Conservation (phyloP, 2,888 invertebrate genomes). For the Calameuta filiformis region DNA sequence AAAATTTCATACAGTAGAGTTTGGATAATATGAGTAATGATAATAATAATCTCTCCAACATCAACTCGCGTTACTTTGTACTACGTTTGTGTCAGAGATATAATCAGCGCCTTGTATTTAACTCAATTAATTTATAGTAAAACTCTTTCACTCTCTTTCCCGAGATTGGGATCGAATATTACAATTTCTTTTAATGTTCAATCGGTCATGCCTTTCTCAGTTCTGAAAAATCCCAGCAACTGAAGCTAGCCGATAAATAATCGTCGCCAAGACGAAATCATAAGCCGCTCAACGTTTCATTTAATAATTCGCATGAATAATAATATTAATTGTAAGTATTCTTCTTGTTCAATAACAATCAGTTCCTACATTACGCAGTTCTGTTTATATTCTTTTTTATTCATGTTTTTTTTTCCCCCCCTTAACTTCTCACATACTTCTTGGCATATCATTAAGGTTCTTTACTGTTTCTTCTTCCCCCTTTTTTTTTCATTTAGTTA, state of each 20-base stretch:
- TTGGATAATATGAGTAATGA: too few relatives aligned
- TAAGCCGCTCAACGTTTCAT: conserved; percentile 32
- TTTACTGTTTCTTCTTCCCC: conserved; percentile 7
- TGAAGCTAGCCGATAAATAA: conserved; percentile 30
- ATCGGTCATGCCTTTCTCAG: conserved; percentile 8
- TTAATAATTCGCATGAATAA: conserved; percentile 32
- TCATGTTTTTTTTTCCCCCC: conserved; percentile 21
- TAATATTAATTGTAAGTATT: conserved; percentile 37
- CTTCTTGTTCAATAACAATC: conserved; percentile 33
- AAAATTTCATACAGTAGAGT: too few relatives aligned
- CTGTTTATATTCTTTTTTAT: conserved; percentile 11
- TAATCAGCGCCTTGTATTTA: not conserved
- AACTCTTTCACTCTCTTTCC: not conserved
- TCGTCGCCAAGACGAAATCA: conserved; percentile 34
- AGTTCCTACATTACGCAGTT: conserved; percentile 34
- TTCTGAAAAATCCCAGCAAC: conserved; percentile 33
- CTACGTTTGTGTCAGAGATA: not conserved
- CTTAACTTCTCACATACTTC: conserved; percentile 18
- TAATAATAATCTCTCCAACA: not conserved
- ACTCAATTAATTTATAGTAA: not conserved
- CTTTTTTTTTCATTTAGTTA: conserved; percentile 3
- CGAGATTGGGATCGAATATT: too few relatives aligned
- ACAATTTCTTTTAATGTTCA: not conserved
- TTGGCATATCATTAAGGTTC: conserved; percentile 7
- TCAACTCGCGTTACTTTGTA: not conserved